These are phyloP conservation scores for Criorhina ranunculi DNA, from an alignment of 2,888 invertebrate species.

Conservation along the genomic window DNA sequence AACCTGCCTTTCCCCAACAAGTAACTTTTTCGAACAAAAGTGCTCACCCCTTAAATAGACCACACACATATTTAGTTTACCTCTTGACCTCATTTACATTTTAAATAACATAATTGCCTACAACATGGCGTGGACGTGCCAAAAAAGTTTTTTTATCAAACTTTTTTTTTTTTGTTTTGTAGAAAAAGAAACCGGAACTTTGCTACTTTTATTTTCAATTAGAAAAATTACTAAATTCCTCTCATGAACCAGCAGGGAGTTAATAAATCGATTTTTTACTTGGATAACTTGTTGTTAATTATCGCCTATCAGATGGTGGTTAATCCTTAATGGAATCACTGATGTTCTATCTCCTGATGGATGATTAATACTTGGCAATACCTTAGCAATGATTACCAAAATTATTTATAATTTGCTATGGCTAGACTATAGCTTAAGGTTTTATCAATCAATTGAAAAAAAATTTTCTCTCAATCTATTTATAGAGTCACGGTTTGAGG, in stretches of 20 bases:
- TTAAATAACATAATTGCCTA: conserved; percentile 4
- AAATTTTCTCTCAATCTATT: background rate
- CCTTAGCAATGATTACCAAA: background rate
- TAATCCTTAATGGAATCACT: conserved; percentile 5
- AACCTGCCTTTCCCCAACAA: too few species aligned
- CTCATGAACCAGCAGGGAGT: conserved; percentile 7
- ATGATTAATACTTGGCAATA: background rate
- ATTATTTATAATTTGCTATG: background rate
- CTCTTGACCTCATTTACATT: too few species aligned
- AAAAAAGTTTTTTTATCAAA: conserved; percentile 1
- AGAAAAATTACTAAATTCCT: background rate
- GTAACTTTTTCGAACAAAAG: too few species aligned
- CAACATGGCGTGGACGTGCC: background rate
- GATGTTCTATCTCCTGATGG: background rate
- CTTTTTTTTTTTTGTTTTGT: background rate
- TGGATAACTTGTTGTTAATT: conserved; percentile 7
- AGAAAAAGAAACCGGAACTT: too few species aligned
- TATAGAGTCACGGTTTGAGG: background rate
- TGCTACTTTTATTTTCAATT: background rate
- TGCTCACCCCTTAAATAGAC: too few species aligned
- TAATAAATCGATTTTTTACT: background rate
- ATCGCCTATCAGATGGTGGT: background rate
- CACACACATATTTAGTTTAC: too few species aligned
- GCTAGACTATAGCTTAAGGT: background rate
- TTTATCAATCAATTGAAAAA: background rate